phyloP scores from a whole-genome alignment of 2,113 vertebrate genomes.

The Catharus minimus region DNA sequence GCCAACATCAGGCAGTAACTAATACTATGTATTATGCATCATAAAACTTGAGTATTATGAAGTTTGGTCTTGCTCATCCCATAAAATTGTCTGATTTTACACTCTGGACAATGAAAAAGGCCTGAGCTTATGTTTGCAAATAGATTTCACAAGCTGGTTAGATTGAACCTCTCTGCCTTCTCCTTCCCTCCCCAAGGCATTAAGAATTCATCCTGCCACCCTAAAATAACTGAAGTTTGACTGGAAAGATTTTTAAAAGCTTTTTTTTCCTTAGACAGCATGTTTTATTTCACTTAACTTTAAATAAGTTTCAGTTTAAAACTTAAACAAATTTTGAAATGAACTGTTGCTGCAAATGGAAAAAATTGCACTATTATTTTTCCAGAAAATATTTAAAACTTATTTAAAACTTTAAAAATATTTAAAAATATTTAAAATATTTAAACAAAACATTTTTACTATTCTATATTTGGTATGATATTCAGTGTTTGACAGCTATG shows the following conservation, averaged over 20 bases:
- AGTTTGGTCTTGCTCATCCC: background rate
- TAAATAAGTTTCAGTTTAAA: background rate
- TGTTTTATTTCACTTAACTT: background rate
- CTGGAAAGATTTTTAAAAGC: background rate
- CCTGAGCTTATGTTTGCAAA: background rate
- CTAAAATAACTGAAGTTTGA: background rate
- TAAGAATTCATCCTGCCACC: background rate
- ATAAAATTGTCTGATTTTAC: background rate
- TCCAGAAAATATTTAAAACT: background rate
- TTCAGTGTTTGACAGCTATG: background rate
- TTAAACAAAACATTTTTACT: background rate
- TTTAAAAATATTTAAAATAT: too few relatives aligned
- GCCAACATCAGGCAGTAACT: background rate
- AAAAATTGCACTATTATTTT: background rate
- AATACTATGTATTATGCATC: background rate
- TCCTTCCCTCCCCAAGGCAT: accelerated
- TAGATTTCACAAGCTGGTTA: background rate
- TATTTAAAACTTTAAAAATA: too few relatives aligned
- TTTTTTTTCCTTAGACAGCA: background rate
- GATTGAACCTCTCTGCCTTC: background rate
- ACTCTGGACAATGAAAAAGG: background rate
- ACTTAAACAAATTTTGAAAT: background rate
- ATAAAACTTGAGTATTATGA: accelerated
- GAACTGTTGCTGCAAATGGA: background rate
- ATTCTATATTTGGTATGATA: background rate